phyloP scores from a whole-genome alignment of 2,797 vertebrate genomes.

The Dipus sagitta region DNA sequence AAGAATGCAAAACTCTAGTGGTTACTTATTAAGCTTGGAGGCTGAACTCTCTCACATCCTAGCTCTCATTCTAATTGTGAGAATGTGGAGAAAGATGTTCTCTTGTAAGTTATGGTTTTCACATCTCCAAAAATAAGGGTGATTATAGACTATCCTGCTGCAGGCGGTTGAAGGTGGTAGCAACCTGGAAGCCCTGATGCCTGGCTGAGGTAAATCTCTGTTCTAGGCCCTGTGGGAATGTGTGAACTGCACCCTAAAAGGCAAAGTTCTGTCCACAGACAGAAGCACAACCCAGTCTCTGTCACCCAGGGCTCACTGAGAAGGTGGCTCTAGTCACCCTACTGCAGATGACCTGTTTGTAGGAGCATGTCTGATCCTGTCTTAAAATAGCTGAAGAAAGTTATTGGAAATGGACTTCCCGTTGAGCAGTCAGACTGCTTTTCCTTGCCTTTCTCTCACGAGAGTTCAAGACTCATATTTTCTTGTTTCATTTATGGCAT shows the following conservation, averaged over 20 bases:
- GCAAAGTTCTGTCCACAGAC: background rate
- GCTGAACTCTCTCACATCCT: background rate
- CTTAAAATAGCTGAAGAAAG: constrained; percentile 73
- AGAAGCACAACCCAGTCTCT: background rate
- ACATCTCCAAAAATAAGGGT: background rate
- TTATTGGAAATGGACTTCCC: constrained; percentile 70
- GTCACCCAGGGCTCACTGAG: background rate
- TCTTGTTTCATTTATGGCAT: constrained; percentile 67
- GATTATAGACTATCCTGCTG: background rate
- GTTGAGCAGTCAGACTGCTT: constrained; percentile 63
- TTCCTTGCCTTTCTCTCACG: constrained; percentile 66
- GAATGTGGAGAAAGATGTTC: background rate
- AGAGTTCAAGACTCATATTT: constrained; percentile 61
- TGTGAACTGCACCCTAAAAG: background rate
- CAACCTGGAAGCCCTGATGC: background rate
- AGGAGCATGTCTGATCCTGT: constrained; percentile 30
- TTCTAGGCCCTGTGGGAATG: background rate
- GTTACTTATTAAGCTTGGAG: background rate
- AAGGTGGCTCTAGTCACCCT: background rate
- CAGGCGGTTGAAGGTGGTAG: background rate
- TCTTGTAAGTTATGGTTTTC: background rate
- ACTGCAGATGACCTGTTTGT: constrained; percentile 42
- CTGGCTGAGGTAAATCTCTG: background rate
- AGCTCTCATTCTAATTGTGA: background rate
- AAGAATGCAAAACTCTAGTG: background rate